Base-by-base conservation (phyloP, 2,888 invertebrate genomes). In the Ennomos erosarius region DNA sequence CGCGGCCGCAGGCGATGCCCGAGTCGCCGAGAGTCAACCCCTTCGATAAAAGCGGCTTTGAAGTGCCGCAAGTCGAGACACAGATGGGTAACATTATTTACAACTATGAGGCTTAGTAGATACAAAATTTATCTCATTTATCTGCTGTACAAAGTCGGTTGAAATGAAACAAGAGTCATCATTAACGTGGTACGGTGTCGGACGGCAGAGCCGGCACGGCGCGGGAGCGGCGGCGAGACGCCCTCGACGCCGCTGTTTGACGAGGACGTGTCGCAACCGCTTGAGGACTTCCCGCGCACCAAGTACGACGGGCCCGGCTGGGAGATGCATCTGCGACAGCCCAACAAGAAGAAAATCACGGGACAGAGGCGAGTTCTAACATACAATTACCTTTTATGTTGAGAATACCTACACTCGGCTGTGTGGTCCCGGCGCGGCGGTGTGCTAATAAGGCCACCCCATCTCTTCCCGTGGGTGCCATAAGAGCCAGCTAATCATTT, bases 251-350 rank as follows among this genome's bases (percentile, higher is more conserved):
- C 98, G 10, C 93, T 99, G 33, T 99, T 96, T 84, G 99, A 99
- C 82, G 98, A 98, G 62, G 99, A 99, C 82, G 95, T 97, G 45
- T 97, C 98, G 0, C 95, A 96, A 84, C 98, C 98, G 0, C 92
- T 99, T 53, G 98, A 98, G 84, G 97, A 97, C 52, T 99, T 98
- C 87, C 97, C 98, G 9, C 94, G 98, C 47, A 94, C 95, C 35
- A 94, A 93, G 64, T 97, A 95, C 80, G 82, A 88, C 0, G 98
- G 96, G 0, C 96, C 97, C 26, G 98, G 98, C 33, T 99, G 99
- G 99, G 98, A 99, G 79, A 97, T 99, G 96, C 97, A 98, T 71
- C 90, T 99, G 52, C 94, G 99, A 1, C 98, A 99, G 81, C 99
- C 99, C 1, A 98, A 98, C 81, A 99, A 99, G 85, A 99, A 99